Percentiles rank a stretch among this genome's conserved stretches.
phyloP scores from a whole-genome alignment of 2,113 vertebrate species.

The Pandion haliaetus region DNA sequence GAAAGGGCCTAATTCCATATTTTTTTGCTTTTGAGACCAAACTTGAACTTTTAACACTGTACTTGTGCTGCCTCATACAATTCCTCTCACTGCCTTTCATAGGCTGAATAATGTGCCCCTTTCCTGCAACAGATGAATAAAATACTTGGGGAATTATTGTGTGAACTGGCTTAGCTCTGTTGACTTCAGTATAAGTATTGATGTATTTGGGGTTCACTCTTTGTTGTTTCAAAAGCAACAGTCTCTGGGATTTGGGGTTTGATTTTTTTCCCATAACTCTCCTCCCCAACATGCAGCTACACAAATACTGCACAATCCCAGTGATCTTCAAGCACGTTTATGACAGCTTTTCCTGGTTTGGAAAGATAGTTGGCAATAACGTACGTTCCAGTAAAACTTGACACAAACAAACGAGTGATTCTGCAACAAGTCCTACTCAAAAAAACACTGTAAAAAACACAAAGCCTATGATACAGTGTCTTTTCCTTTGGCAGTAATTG shows the following conservation, averaged over 20 bases:
- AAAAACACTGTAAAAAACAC: not conserved
- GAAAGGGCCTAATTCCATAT: not conserved
- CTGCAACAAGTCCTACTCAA: slow-evolving; percentile 9
- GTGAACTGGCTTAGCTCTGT: not conserved
- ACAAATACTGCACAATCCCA: not conserved
- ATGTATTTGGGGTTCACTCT: not conserved
- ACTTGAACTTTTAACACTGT: not conserved
- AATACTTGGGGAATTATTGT: not conserved
- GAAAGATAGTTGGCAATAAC: not conserved
- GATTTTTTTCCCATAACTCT: not conserved
- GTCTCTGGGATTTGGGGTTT: not conserved
- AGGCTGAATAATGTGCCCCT: not conserved
- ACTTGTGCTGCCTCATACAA: not conserved
- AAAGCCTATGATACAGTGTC: not conserved
- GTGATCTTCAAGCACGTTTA: not conserved
- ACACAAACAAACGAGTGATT: slow-evolving; percentile 1
- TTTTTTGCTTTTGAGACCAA: not conserved
- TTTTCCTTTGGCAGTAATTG: slow-evolving; percentile 35
- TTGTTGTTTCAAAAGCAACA: not conserved
- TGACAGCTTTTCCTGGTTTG: not conserved
- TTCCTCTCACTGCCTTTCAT: not conserved
- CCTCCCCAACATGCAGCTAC: not conserved
- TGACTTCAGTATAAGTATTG: not conserved
- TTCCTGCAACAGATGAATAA: not conserved
- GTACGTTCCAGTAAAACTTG: not conserved